Evolutionary conservation across 2,888 invertebrate genomes (phyloP).

Genomic region (Platynereis dumerilii): DNA sequence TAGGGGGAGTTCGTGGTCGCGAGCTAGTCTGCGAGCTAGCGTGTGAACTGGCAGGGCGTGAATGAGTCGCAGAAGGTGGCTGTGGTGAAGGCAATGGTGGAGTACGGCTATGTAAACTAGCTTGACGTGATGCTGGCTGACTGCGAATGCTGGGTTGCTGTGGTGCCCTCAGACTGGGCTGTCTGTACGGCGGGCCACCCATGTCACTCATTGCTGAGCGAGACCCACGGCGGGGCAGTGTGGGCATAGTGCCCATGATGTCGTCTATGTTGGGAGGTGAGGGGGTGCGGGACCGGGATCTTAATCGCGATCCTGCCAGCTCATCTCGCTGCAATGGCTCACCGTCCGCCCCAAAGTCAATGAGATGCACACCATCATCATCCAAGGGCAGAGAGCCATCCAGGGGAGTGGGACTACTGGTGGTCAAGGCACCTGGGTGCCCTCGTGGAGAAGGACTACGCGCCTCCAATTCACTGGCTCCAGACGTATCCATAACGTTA

Average conservation of each 20-base stretch:
- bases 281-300: slow-evolving; percentile 15
- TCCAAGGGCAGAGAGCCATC: slow-evolving; percentile 19
- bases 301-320: neutral
- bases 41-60: no score
- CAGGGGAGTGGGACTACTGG: slow-evolving; percentile 19
- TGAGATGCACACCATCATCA: slow-evolving; percentile 33
- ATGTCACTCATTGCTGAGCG: slow-evolving; percentile 8
- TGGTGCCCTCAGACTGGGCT: neutral
- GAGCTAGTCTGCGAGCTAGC: no score
- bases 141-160: slow-evolving; percentile 1
- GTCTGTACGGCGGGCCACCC: neutral
- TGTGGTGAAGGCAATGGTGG: neutral
- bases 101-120: neutral
- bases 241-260: slow-evolving; percentile 16
- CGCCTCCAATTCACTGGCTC: slow-evolving; percentile 7
- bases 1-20: no score
- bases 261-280: slow-evolving; percentile 24
- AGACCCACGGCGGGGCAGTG: slow-evolving; percentile 20
- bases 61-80: slow-evolving; percentile 1
- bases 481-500: slow-evolving; percentile 4
- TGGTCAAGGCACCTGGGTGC: slow-evolving; percentile 10
- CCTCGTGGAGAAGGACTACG: slow-evolving; percentile 24
- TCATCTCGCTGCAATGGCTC: neutral
- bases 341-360: slow-evolving; percentile 34
- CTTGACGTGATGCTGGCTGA: neutral